A percentile compares a stretch with the other conserved stretches of the same genome.
These are phyloP conservation scores for Popillia japonica DNA, from an alignment of 1,140 invertebrate genomes.

Conservation along the genomic window DNA sequence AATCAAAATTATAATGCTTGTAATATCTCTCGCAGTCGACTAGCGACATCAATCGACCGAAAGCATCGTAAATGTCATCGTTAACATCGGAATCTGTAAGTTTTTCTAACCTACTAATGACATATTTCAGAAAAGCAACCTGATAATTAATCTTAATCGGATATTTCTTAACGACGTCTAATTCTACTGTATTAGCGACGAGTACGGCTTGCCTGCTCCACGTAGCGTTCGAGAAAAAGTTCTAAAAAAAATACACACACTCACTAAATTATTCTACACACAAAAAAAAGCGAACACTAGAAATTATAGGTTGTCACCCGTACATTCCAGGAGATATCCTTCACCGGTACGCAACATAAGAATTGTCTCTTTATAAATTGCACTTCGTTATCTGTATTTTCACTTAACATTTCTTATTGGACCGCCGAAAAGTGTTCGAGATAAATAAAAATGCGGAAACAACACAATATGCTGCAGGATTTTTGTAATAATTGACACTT, in stretches of 20 bases:
- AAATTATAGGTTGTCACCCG: slow-evolving; percentile 39
- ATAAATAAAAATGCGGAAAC: not conserved
- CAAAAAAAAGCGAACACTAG: not conserved
- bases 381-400: not conserved
- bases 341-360: slow-evolving; percentile 59
- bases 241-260: slow-evolving; percentile 45
- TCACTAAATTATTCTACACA: slow-evolving; percentile 29
- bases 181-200: slow-evolving; percentile 60
- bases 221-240: slow-evolving; percentile 41
- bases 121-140: slow-evolving; percentile 62
- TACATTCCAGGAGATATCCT: slow-evolving; percentile 58
- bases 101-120: slow-evolving; percentile 61
- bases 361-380: slow-evolving; percentile 54
- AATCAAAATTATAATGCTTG: slow-evolving; percentile 62
- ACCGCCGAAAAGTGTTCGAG: not conserved
- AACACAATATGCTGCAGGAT: not conserved
- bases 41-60: slow-evolving; percentile 59
- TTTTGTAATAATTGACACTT: no score
- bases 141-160: slow-evolving; percentile 63
- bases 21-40: slow-evolving; percentile 55
- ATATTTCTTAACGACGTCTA: slow-evolving; percentile 57
- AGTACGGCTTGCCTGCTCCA: slow-evolving; percentile 59
- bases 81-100: slow-evolving; percentile 56
- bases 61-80: slow-evolving; percentile 61
- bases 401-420: not conserved